Base-by-base conservation (phyloP, 92 coral and sea anemone species). In the Paragorgia papillata region DNA sequence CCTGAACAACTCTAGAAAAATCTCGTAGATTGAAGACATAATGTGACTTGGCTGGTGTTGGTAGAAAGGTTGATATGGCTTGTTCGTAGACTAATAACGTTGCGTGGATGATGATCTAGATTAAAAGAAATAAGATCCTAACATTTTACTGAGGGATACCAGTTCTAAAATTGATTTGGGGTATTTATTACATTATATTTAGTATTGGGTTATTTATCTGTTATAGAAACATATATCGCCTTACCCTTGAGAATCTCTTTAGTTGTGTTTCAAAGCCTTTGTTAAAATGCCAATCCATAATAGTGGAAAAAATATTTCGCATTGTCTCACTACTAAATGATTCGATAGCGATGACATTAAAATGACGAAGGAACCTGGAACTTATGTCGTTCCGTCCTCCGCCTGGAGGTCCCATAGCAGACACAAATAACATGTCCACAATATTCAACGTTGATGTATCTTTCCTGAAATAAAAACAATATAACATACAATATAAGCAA, bases 321-420 rank as follows among this genome's bases (percentile, higher is more conserved):
- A 94, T 94, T 9, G 98, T 90, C 54, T 86, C 92, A 0, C 86
- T 84, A 73, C 88, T 86, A 83, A 94, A 94, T 37, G 98, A 90
- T 80, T 94, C 98, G 40, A 94, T 90, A 40, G 97, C 87, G 51
- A 94, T 88, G 80, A 94, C 91, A 73, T 90, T 94, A 63, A 90
- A 94, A 77, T 94, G 98, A 24, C 97, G 85, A 57, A 90, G 86
- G 71, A 94, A 94, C 40, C 98, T 90, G 14, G 96, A 86, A 33
- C 94, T 94, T 53, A 94, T 90, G 63, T 90, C 96, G 44, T 94
- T 94, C 27, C 98, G 71, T 19, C 98, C 98, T 57, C 98, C 98
- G 0, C 98, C 98, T 0, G 98, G 98, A 0, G 98, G 98, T 31
- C 97, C 98, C 98, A 94, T 94, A 73, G 98, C 98, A 0, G 97